phyloP scores from a whole-genome alignment of 2,113 vertebrate genomes.

The Andinoacara biseriatus region DNA sequence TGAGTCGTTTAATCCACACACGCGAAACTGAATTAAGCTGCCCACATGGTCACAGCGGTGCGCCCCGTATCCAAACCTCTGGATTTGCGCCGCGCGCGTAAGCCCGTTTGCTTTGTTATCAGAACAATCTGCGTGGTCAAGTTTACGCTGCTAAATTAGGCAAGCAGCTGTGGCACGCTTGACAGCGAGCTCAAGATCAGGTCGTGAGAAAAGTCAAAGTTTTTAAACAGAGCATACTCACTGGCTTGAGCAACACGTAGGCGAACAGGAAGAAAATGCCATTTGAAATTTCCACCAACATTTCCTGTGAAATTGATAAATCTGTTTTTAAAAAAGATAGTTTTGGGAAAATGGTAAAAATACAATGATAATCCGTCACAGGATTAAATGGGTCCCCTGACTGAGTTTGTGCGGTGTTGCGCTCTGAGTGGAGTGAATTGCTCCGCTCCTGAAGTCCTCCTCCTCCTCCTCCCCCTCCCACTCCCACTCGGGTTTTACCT shows the following conservation, averaged over 20 bases:
- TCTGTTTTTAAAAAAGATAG: not conserved
- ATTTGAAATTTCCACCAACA: constrained; percentile 28
- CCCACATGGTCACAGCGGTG: not conserved
- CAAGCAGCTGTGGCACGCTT: not conserved
- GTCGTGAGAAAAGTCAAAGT: constrained; percentile 14
- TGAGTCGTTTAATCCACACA: not conserved
- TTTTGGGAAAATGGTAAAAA: not conserved
- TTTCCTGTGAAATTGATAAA: not conserved
- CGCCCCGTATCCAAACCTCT: constrained; percentile 5
- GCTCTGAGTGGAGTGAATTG: constrained; percentile 8
- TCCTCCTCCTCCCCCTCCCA: not conserved
- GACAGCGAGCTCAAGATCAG: not conserved
- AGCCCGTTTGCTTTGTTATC: not conserved
- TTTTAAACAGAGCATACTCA: constrained; percentile 50
- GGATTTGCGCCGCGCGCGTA: not conserved
- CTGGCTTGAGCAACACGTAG: constrained; percentile 53
- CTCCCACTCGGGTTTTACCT: constrained; percentile 28
- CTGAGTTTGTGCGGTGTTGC: constrained; percentile 34
- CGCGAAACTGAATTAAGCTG: not conserved
- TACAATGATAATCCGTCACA: constrained; percentile 5
- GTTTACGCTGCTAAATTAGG: not conserved
- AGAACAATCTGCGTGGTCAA: not conserved
- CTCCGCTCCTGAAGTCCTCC: constrained; percentile 17
- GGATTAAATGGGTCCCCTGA: not conserved
- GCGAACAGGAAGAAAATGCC: constrained; percentile 33